Base-by-base conservation (phyloP, 2,113 vertebrate species). In the Burhinus oedicnemus region DNA sequence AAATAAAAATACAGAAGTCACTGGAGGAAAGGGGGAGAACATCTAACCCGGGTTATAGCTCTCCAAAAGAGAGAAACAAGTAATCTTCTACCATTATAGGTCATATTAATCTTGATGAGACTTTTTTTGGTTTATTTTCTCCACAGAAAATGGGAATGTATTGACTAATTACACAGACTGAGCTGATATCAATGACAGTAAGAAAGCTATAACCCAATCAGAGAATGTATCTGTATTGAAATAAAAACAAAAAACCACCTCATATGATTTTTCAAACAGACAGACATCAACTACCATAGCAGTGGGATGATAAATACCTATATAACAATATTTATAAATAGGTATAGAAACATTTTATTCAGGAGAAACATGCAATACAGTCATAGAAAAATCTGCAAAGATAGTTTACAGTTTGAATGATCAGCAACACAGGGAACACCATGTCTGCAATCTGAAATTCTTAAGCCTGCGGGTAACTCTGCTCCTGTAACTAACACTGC, bases 161-260 rank as follows among this genome's bases (percentile, higher is more conserved):
- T 94, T 96, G 82, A 78, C 80, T 93, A 54, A 83, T 93, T 94
- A 87, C 76, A 92, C 64, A 85, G 81, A 87, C 74, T 70, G 82
- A 77, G 61, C 72, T 96, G 95, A 94, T 89, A 95, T 62, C 75
- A 93, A 85, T 3, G 12, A 85, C 15, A 70, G 9, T 47, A 42
- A 69, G 40, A 74, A 90, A 83, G 40, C 45, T 57, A 40, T 36
- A 95, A 86, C 10, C 21, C 14, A 69, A 7, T 51, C 77, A 51
- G 29, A 74, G 6, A 77, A 80, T 42, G 38, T 22, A 71, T 55
- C 66, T 55, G 11, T 51, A 54, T 8, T 61, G 42, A 86, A 89
- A 76, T 40, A 23, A 60, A 87, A 77, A 1, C 8, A 68, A 82
- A 72, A 44, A 72, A 15, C 8, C 77, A 54, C n/a, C 11, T 87